Conservation (phyloP, 1,140 invertebrate genomes). For the Lepeophtheirus salmonis region DNA sequence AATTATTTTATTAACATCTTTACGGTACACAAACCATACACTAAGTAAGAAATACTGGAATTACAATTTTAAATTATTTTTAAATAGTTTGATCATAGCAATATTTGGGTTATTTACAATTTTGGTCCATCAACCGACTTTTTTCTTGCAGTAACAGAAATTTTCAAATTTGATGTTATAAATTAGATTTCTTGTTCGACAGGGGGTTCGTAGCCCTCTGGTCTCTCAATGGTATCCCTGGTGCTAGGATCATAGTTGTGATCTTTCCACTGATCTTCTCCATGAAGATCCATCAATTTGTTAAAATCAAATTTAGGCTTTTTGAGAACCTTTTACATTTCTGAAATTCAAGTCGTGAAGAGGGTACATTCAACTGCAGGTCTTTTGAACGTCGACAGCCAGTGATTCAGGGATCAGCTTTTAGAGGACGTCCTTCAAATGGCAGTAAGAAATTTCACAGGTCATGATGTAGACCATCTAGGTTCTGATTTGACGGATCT, state of each 20-base stretch:
- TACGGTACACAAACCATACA: too few relatives aligned
- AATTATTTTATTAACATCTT: too few relatives aligned
- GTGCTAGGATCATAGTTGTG: constrained; percentile 40
- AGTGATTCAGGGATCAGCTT: constrained; percentile 93
- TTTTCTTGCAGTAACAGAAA: too few relatives aligned
- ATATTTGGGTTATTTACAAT: too few relatives aligned
- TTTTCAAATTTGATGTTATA: too few relatives aligned
- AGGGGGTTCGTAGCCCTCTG: constrained; percentile 94
- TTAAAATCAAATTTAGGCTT: constrained; percentile 93
- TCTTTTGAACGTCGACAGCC: constrained; percentile 96
- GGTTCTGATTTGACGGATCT: constrained; percentile 75
- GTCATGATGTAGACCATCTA: constrained; percentile 95
- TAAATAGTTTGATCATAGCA: too few relatives aligned
- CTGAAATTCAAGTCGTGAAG: constrained; percentile 94
- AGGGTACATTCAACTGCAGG: constrained; percentile 86
- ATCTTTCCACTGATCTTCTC: constrained; percentile 43
- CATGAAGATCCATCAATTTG: constrained; percentile 87
- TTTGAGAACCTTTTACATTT: constrained; percentile 97
- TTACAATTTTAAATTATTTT: too few relatives aligned
- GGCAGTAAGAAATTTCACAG: constrained; percentile 61
- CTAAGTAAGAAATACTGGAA: too few relatives aligned
- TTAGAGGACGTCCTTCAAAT: constrained; percentile 83
- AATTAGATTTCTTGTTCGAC: constrained; percentile 83
- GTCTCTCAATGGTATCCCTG: constrained; percentile 66
- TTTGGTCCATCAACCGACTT: too few relatives aligned